Base-by-base conservation (phyloP, 2,888 invertebrate species). In the Tetropium fuscum region DNA sequence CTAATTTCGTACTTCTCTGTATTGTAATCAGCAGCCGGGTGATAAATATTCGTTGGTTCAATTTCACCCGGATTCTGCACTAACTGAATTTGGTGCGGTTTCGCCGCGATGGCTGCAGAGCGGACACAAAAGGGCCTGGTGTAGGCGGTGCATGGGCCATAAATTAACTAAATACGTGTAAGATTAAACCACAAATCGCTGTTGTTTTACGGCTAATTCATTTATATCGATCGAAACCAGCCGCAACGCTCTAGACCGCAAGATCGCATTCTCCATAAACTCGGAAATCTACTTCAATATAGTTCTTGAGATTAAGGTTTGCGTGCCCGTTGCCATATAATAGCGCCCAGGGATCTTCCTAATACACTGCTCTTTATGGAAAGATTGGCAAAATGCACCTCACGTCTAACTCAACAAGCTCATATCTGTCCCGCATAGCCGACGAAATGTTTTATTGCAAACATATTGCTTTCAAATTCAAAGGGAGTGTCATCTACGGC, bases 141-240 rank as follows among this genome's bases (percentile, higher is more conserved):
- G 70, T 70, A 68, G 80, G 80, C 78, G 79, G 75, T 69, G 66
- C 74, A 63, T 54, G 64, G 68, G 60, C 76, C 75, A 79, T 81
- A 80, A 81, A 81, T 80, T 79, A 74, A 69, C 76, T 75, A 78
- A 81, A 80, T 80, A 80, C 80, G 81, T 78, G 78, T 78, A 79
- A 81, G 80, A 81, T 81, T 81, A 81, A 80, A 81, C 81, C 81
- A 79, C 81, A 81, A 81, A 81, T 81, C 80, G 80, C 78, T 80
- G 79, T 80, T 80, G 79, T 80, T 80, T 80, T 80, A 79, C 77
- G 79, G 80, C 79, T 80, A 80, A 80, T 81, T 81, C 80, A 80
- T 81, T 80, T 80, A 80, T 80, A 80, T 80, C 78, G 80, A 80
- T 78, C 78, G 69, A 53, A 64, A 60, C 48, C 69, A 63, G 67